phyloP scores from a whole-genome alignment of 2,113 vertebrate genomes.

The Phylloscopus trochilus region DNA sequence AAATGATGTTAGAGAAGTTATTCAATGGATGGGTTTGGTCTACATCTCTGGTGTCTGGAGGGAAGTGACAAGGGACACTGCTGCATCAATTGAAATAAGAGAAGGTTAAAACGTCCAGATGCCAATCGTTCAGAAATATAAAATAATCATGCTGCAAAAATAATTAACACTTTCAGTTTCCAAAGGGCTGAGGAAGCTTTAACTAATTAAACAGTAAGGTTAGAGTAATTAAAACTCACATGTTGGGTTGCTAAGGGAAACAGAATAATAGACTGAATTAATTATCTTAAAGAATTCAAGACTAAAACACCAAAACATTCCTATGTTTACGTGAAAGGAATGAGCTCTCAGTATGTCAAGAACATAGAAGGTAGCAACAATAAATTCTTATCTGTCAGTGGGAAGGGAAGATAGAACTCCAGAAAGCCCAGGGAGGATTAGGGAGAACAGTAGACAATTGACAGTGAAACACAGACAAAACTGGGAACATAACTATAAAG shows the following conservation, averaged over 20 bases:
- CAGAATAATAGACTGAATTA: not conserved
- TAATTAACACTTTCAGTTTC: not conserved
- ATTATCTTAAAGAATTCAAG: not conserved
- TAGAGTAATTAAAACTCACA: conserved; percentile 9
- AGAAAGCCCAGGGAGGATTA: conserved; percentile 47
- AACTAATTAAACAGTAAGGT: conserved; percentile 3
- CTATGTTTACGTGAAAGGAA: not conserved
- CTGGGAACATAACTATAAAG: conserved; percentile 63
- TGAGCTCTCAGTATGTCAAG: not conserved
- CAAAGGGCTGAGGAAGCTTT: not conserved
- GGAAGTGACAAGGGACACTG: not conserved
- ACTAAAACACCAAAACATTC: not conserved
- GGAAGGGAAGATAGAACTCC: conserved; percentile 38
- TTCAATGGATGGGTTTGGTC: not conserved
- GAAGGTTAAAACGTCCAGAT: not conserved
- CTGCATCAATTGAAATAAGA: not conserved
- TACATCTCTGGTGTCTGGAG: not conserved
- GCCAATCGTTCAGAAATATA: not conserved
- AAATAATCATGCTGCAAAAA: not conserved
- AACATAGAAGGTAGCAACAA: conserved; percentile 3
- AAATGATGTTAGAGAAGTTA: not conserved
- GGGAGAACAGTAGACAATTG: conserved; percentile 38
- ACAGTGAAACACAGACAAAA: conserved; percentile 49
- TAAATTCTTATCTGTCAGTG: conserved; percentile 11
- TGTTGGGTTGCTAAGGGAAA: not conserved